Percentiles rank a stretch among this genome's conserved stretches.
These are phyloP conservation scores for Aplochiton taeniatus DNA, from an alignment of 2,797 vertebrate species.

Conservation along the genomic window DNA sequence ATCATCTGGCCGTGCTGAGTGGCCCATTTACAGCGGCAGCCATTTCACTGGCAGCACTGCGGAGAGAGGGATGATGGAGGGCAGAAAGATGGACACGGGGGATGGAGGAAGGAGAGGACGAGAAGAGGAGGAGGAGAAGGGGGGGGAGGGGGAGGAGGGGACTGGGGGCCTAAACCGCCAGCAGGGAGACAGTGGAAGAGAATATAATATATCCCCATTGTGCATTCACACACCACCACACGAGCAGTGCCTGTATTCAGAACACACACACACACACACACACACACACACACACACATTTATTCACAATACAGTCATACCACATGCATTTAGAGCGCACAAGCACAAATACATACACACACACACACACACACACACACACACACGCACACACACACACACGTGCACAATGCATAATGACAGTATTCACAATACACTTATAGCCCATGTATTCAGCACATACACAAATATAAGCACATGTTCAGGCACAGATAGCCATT, in stretches of 20 bases:
- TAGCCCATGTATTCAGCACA: background rate
- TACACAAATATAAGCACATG: constrained; percentile 2
- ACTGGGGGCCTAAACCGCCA: constrained; percentile 46
- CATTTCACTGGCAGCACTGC: constrained; percentile 53
- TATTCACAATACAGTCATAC: too few species aligned
- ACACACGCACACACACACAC: background rate
- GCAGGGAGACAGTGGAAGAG: constrained; percentile 31
- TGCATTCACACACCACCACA: constrained; percentile 21
- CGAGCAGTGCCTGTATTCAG: background rate
- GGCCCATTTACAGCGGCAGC: constrained; percentile 66
- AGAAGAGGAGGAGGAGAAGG: constrained; percentile 12
- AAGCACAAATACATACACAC: constrained; percentile 7
- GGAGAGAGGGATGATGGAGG: constrained; percentile 57
- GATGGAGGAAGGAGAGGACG: constrained; percentile 24
- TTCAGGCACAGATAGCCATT: background rate
- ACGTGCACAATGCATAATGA: too few species aligned
- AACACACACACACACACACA: constrained; percentile 3
- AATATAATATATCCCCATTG: constrained; percentile 14
- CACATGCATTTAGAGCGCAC: too few species aligned
- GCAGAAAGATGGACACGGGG: constrained; percentile 42
- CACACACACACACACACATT: constrained; percentile 18
- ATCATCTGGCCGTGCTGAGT: constrained; percentile 63
- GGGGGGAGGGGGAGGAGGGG: constrained; percentile 14
- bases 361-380: constrained; percentile 16
- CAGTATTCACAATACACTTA: too few species aligned